Evolutionary conservation across 2,113 vertebrate species (phyloP).

Genomic region (Motacilla tschutschensis): DNA sequence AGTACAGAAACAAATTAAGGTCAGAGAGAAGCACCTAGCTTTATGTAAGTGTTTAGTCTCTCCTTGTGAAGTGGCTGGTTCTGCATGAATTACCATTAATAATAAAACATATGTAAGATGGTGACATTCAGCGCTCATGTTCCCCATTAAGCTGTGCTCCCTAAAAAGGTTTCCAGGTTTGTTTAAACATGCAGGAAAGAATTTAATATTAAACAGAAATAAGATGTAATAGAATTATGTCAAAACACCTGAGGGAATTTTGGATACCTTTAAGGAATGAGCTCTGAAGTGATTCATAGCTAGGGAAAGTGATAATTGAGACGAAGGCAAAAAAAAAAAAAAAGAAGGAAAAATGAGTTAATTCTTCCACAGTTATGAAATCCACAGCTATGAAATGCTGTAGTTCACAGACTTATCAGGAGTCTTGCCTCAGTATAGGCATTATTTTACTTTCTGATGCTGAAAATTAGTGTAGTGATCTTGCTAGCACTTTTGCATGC

Average conservation of each 20-base stretch:
- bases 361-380: constrained; percentile 26
- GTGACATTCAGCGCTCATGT: background rate
- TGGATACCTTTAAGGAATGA: constrained; percentile 60
- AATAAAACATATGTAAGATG: constrained; percentile 35
- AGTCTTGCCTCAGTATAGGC: background rate
- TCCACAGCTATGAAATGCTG: background rate
- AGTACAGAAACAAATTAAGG: constrained; percentile 61
- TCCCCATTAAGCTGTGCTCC: constrained; percentile 18
- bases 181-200: constrained; percentile 62
- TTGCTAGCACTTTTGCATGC: background rate
- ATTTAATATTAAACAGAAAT: constrained; percentile 70
- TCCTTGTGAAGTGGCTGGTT: constrained; percentile 39
- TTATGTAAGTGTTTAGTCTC: constrained; percentile 26
- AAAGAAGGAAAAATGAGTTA: background rate
- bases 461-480: constrained; percentile 39
- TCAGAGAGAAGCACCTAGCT: constrained; percentile 36
- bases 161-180: constrained; percentile 64
- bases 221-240: constrained; percentile 68
- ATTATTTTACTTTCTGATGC: constrained; percentile 32
- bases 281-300: constrained; percentile 61
- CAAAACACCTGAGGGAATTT: constrained; percentile 71
- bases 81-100: constrained; percentile 44
- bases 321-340: background rate
- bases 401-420: constrained; percentile 1
- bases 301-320: constrained; percentile 57